These are phyloP conservation scores for Euleptes europaea DNA, from an alignment of 2,113 vertebrate genomes.

Conservation along the genomic window DNA sequence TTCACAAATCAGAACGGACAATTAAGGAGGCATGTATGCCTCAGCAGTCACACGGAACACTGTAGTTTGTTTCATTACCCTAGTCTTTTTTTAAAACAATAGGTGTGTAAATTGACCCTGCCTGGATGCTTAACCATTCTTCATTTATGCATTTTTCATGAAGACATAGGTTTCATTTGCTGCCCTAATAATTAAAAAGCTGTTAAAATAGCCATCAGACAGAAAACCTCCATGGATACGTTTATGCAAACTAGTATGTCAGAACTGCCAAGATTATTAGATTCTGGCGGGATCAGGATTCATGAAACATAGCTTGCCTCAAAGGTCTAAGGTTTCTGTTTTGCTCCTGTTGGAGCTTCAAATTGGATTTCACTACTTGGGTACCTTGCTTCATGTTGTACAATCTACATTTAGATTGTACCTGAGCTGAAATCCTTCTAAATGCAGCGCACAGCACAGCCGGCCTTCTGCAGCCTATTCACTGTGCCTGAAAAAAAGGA, in stretches of 20 bases:
- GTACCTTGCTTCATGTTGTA: constrained; percentile 21
- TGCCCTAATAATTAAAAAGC: constrained; percentile 47
- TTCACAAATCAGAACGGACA: not conserved
- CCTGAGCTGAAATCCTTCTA: constrained; percentile 8
- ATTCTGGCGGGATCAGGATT: constrained; percentile 39
- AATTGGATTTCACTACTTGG: constrained; percentile 40
- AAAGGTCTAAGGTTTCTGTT: constrained; percentile 12
- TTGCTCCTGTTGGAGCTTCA: constrained; percentile 23
- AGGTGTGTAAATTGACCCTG: not conserved
- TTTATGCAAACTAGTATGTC: constrained; percentile 24
- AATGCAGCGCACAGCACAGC: not conserved
- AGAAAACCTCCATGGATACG: constrained; percentile 13
- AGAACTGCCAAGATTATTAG: constrained; percentile 5
- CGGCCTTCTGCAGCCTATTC: constrained; percentile 1
- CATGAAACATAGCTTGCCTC: constrained; percentile 31
- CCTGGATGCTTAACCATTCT: constrained; percentile 31
- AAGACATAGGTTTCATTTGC: constrained; percentile 10
- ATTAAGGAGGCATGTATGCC: not conserved
- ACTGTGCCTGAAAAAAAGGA: constrained; percentile 1
- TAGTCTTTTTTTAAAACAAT: not conserved
- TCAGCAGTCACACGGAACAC: not conserved
- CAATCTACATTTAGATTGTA: constrained; percentile 22
- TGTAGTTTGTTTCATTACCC: not conserved
- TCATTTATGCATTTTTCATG: constrained; percentile 35
- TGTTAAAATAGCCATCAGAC: constrained; percentile 27